Evolutionary conservation across 2,888 invertebrate genomes (phyloP).

Genomic region (Teleiodes luculella): DNA sequence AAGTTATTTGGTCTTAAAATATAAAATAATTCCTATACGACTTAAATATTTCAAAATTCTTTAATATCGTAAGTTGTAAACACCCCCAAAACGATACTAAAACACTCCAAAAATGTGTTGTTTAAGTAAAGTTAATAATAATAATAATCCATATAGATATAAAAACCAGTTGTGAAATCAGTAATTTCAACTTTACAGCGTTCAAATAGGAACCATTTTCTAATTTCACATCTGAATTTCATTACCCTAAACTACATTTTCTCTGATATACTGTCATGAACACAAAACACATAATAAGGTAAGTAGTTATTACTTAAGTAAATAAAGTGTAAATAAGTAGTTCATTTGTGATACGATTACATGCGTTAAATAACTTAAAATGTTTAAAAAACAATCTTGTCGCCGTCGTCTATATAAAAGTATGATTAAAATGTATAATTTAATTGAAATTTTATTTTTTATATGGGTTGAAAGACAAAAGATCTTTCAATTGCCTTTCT

Average conservation of each 20-base stretch:
- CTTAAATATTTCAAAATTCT: not conserved
- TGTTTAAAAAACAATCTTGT: too few species aligned
- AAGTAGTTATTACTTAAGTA: conserved; percentile 12
- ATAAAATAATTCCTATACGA: conserved; percentile 25
- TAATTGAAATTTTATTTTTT: not conserved
- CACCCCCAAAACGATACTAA: not conserved
- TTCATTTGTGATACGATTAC: conserved; percentile 12
- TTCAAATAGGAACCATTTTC: conserved; percentile 12
- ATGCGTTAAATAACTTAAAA: not conserved
- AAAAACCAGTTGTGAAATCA: conserved; percentile 22
- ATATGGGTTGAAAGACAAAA: not conserved
- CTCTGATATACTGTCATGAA: conserved; percentile 18
- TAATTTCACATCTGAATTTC: conserved; percentile 24
- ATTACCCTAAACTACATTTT: conserved; percentile 13
- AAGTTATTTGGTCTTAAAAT: conserved; percentile 44
- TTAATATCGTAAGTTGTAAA: not conserved
- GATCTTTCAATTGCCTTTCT: not conserved
- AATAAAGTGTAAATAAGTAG: conserved; percentile 10
- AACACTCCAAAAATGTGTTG: not conserved
- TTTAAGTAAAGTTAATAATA: not conserved
- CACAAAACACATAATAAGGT: conserved; percentile 16
- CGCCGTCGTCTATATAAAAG: too few species aligned
- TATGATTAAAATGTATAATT: too few species aligned
- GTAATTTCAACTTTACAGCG: conserved; percentile 13
- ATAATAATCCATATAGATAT: conserved; percentile 10